Evolutionary conservation across 2,113 vertebrate genomes (phyloP), one percentile per base, ranked within the genome.

Genomic region (Sinocyclocheilus maitianheensis): DNA sequence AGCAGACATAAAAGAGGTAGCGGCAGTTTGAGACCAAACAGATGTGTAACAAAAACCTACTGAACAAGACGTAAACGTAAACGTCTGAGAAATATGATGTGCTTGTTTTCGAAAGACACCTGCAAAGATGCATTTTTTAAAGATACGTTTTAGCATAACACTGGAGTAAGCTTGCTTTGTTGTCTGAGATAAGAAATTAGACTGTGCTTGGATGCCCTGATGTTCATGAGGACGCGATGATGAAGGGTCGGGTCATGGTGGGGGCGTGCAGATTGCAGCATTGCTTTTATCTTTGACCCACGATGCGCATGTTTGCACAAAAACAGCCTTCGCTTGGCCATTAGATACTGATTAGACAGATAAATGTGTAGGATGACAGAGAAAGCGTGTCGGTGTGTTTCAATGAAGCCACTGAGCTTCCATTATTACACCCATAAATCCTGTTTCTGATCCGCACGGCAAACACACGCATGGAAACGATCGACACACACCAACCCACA

Each of bases 371-470:
- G 51, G 65, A 85, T 85, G 88, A 85, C 83, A 63, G 77, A 87
- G 80, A 53, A 69, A 85, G 75, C 43, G 74, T 63, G 43, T 83
- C 85, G 58, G 20, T 75, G 72, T 89, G 71, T 87, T 46, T 58
- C 78, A 87, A 77, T 78, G 79, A 85, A 85, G 63, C 72, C 72
- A 84, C 72, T 46, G 78, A 83, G 83, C 82, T 37, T 53, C 77
- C 65, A 65, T 87, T 89, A 89, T 87, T 89, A 85, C 78, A 46
- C 53, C 60, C 88, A 89, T 89, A 89, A 87, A 89, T 89, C 85
- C 71, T 85, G 77, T 81, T 48, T 65, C 18, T 11, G 11, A 83
- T 37, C 85, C 40, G 30, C 81, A 46, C 69, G 11, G 26, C 67
- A 69, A 55, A 55, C 69, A 24, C 65, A 37, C 67, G n/a, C 72